Evolutionary conservation across 1,140 invertebrate genomes (phyloP), one percentile per base, ranked within the genome.

Genomic region (Rhizoglyphus robini): DNA sequence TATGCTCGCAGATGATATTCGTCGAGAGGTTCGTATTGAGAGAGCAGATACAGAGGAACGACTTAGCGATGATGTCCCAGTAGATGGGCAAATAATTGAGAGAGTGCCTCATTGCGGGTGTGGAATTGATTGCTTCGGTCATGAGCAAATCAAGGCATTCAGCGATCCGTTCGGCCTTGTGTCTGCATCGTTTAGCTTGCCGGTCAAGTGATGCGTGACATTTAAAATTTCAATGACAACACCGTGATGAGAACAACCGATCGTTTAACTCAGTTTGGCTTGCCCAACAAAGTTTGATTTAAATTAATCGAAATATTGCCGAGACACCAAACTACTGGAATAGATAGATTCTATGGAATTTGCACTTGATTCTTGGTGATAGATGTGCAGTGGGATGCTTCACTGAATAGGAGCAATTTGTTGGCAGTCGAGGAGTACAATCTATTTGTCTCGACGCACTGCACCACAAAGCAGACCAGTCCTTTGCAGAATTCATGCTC

Each of bases 401-500:
- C 51, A 54, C 23, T 54, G 51, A 23, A 5, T 32, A 5, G 51
- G 15, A 8, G 51, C 51, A 54, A 54, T 54, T 54, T 54, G 51
- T 5, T 54, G 51, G 8, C 51, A 8, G 51, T 54, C 51, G 51
- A 54, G 5, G 20, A 54, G 8, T 8, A 25, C 51, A 5, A 54
- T 54, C 20, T 54, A 54, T 54, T 54, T 54, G 51, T 54, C 41
- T 46, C 41, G 41, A 23, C 41, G 41, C 41, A 15, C n/a, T n/a
- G n/a, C n/a, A n/a, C n/a, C n/a, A n/a, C n/a, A n/a, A n/a, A n/a
- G n/a, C n/a, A n/a, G n/a, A n/a, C n/a, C n/a, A n/a, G n/a, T n/a
- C n/a, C n/a, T n/a, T n/a, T 54, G 51, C 8, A 54, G 51, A 54
- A 54, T 54, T 54, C 23, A 54, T 54, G 51, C 51, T 54, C 51